Conservation (phyloP, 92 coral and sea anemone genomes). For the Phenganax stokvisi region DNA sequence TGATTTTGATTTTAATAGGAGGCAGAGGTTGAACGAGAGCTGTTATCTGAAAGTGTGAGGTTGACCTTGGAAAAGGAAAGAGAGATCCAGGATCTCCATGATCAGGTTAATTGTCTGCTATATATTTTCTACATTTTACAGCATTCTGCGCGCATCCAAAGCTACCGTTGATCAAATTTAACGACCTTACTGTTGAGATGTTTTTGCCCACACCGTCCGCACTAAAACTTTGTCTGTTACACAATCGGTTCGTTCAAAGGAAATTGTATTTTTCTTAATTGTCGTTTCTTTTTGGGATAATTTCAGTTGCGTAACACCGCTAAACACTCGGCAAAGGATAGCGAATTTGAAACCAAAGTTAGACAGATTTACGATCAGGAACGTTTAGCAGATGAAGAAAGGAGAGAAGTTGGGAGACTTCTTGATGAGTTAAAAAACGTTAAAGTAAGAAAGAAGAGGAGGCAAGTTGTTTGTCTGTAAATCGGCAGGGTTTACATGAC, state of each 20-base stretch:
- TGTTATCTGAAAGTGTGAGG: conserved; percentile 81
- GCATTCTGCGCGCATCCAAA: background rate
- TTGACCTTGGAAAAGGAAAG: conserved; percentile 77
- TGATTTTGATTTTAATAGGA: conserved; percentile 47
- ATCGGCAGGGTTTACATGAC: no score
- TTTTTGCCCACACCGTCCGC: no score
- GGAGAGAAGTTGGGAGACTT: conserved; percentile 76
- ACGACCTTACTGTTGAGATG: no score
- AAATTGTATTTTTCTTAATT: background rate
- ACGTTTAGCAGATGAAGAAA: conserved; percentile 28
- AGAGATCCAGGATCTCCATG: conserved; percentile 74
- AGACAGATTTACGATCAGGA: conserved; percentile 35
- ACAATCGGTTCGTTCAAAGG: background rate
- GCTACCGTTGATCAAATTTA: no score
- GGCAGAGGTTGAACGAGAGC: conserved; percentile 82
- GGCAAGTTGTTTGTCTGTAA: background rate
- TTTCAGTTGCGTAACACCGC: conserved; percentile 22
- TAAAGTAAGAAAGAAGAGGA: conserved; percentile 53
- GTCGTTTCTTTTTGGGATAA: background rate
- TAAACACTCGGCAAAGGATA: background rate
- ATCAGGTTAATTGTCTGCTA: conserved; percentile 54
- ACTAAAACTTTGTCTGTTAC: no score
- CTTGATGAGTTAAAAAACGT: conserved; percentile 87
- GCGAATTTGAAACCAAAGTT: conserved; percentile 33
- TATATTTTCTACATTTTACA: background rate